Evolutionary conservation across 2,888 invertebrate genomes (phyloP).

Genomic region (Troides oblongomaculatus): DNA sequence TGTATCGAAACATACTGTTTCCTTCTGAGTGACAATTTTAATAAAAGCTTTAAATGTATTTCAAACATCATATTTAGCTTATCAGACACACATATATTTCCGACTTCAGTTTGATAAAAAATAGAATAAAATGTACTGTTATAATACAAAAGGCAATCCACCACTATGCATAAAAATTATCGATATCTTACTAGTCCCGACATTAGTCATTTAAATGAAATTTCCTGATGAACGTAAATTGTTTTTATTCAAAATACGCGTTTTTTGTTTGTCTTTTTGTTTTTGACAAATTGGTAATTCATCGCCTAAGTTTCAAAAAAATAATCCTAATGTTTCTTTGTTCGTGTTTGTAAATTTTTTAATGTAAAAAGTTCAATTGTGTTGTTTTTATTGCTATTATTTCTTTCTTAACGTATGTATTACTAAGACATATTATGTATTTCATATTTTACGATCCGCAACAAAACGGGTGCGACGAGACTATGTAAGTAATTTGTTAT

Average conservation of each 20-base stretch:
- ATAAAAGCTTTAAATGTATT: not conserved
- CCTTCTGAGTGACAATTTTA: too few relatives aligned
- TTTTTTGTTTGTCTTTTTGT: not conserved
- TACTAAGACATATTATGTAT: constrained; percentile 45
- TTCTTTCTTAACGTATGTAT: constrained; percentile 33
- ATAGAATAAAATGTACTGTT: not conserved
- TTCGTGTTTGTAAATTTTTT: constrained; percentile 9
- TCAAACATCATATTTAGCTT: not conserved
- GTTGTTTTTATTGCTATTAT: constrained; percentile 30
- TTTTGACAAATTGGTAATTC: constrained; percentile 22
- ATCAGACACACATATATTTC: not conserved
- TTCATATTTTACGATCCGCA: constrained; percentile 50
- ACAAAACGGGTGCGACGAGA: constrained; percentile 70
- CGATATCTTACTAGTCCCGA: not conserved
- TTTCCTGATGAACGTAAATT: not conserved
- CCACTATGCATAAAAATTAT: not conserved
- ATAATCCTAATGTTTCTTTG: constrained; percentile 5
- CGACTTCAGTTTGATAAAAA: not conserved
- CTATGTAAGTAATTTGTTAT: constrained; percentile 74
- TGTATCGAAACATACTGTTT: too few relatives aligned
- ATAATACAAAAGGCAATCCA: not conserved
- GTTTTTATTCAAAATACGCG: not conserved
- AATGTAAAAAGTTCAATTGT: constrained; percentile 27
- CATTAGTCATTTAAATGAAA: not conserved
- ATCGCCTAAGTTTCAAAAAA: constrained; percentile 2